Evolutionary conservation across 2,888 invertebrate genomes (phyloP).

Genomic region (Patella depressa): DNA sequence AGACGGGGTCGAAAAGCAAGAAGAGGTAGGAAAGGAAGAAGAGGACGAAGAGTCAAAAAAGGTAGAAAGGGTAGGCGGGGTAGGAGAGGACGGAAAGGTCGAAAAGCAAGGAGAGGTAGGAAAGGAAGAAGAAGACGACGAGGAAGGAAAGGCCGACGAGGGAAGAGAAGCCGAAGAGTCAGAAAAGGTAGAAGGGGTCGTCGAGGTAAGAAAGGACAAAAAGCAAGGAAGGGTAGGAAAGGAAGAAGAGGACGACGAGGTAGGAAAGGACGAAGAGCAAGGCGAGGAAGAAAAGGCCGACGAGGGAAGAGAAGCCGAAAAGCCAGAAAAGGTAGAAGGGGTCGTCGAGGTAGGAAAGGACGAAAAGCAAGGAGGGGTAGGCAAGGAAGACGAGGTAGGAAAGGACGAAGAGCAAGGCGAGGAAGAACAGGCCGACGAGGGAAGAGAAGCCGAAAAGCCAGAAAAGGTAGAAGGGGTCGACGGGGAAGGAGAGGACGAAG

Average conservation of each 20-base stretch:
- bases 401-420: not conserved
- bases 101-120: not conserved
- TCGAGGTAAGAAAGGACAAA: not conserved
- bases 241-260: not conserved
- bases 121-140: not conserved
- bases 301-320: not conserved
- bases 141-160: not conserved
- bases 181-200: not conserved
- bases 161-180: not conserved
- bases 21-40: not conserved
- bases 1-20: not conserved
- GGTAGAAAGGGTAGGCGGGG: too few species aligned
- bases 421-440: not conserved
- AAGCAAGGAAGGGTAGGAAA: not conserved
- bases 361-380: not conserved
- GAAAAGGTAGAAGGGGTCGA: not conserved
- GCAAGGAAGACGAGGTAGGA: not conserved
- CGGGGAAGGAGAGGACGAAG: not conserved
- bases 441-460: not conserved
- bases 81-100: conserved; percentile 3
- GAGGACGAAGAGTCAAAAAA: not conserved
- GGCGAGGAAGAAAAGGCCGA: not conserved
- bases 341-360: not conserved
- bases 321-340: not conserved
- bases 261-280: not conserved